These are phyloP conservation scores for Numida meleagris DNA, from an alignment of 2,113 vertebrate genomes.

Conservation along the genomic window DNA sequence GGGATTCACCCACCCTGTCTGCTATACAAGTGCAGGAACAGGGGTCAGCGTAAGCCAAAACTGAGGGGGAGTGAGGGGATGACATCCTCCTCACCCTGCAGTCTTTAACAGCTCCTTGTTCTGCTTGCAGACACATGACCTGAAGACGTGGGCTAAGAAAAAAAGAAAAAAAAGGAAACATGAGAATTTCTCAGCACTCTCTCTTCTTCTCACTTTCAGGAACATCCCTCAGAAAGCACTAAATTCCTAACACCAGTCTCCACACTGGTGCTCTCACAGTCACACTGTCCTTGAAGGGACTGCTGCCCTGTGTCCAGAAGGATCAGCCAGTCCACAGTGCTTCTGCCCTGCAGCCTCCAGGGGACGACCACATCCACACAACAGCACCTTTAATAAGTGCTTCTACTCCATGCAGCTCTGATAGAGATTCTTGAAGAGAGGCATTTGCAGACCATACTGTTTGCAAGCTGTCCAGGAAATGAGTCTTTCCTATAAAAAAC, in stretches of 20 bases:
- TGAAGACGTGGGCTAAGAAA: not conserved
- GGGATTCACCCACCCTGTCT: constrained; percentile 1
- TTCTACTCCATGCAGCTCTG: not conserved
- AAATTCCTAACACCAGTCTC: not conserved
- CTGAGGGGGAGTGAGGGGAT: not conserved
- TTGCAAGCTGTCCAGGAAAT: constrained; percentile 62
- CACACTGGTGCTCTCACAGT: not conserved
- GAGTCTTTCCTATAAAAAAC: not conserved
- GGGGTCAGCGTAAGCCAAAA: not conserved
- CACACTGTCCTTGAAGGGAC: not conserved
- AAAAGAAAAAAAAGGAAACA: not conserved
- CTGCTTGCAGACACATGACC: not conserved
- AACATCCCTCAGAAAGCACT: not conserved
- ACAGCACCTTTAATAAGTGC: not conserved
- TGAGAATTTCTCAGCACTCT: not conserved
- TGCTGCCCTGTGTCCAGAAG: not conserved
- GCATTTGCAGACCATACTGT: constrained; percentile 2
- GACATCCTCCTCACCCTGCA: not conserved
- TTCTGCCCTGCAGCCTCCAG: not conserved
- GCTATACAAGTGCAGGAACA: not conserved
- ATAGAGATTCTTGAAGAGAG: not conserved
- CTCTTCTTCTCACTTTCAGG: not conserved
- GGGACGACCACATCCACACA: not conserved
- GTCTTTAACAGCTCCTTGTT: not conserved
- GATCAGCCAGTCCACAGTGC: not conserved